A percentile compares a stretch with the other conserved stretches of the same genome.
Conservation (phyloP, 53 echinoderm and acorn worm genomes). For the Antedon mediterranea region DNA sequence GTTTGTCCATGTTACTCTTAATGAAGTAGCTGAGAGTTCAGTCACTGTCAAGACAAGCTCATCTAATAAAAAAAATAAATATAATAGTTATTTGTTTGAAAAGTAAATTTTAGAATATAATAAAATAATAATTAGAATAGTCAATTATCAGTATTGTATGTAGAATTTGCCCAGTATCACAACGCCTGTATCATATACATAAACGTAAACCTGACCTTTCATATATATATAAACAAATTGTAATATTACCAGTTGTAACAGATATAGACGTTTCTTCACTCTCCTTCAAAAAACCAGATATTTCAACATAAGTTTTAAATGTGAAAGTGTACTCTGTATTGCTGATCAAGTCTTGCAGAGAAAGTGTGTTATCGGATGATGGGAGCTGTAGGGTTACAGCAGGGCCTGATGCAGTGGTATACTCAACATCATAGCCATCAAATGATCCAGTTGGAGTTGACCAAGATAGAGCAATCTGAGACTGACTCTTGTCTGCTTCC, state of each 20-base stretch:
- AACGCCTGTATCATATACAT: no score
- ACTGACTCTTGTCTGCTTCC: background rate
- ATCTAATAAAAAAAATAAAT: background rate
- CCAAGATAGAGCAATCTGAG: background rate
- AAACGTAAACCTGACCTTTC: no score
- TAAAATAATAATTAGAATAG: no score
- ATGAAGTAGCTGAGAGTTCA: background rate
- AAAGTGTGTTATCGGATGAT: background rate
- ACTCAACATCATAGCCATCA: background rate
- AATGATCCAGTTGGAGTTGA: background rate
- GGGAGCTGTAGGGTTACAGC: background rate
- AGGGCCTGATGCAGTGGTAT: background rate
- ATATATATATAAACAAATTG: no score
- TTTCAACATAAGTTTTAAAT: background rate
- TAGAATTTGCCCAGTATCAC: no score
- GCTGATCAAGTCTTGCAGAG: background rate
- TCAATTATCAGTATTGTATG: no score
- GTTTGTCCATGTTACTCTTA: background rate
- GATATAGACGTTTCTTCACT: background rate
- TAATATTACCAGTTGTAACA: background rate
- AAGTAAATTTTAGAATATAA: no score
- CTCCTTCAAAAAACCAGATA: background rate
- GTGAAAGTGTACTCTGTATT: background rate
- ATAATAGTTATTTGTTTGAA: no score
- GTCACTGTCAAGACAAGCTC: background rate